Conservation (phyloP, 2,888 invertebrate genomes). For the Scaptomyza caliginosa region DNA sequence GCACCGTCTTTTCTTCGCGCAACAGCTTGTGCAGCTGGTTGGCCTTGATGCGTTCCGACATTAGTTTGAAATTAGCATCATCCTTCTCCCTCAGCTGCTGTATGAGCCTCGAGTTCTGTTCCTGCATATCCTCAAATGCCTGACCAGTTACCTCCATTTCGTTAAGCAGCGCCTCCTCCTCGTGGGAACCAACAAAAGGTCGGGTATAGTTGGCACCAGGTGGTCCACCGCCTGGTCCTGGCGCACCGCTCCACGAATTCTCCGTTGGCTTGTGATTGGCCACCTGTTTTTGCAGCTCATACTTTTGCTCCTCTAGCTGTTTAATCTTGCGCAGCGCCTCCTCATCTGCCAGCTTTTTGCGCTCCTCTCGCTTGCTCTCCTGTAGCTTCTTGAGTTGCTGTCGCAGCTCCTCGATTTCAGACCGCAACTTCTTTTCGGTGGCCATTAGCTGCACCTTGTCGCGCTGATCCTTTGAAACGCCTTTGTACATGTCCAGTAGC, state of each 20-base stretch:
- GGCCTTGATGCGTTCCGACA: slow-evolving; percentile 98
- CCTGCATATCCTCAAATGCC: slow-evolving; percentile 99
- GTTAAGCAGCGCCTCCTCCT: slow-evolving; percentile 97
- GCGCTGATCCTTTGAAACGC: slow-evolving; percentile 97
- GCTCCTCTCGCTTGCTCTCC: slow-evolving; percentile 95
- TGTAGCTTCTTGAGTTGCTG: slow-evolving; percentile 94
- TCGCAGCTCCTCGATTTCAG: slow-evolving; percentile 94
- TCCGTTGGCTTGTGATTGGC: slow-evolving; percentile 90
- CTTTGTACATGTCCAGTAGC: slow-evolving; percentile 97
- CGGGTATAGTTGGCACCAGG: slow-evolving; percentile 85
- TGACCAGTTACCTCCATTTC: slow-evolving; percentile 99
- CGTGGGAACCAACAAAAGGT: slow-evolving; percentile 91
- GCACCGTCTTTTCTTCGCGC: slow-evolving; percentile 96
- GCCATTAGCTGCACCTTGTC: slow-evolving; percentile 99
- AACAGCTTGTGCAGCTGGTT: slow-evolving; percentile 97
- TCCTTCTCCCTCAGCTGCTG: slow-evolving; percentile 98
- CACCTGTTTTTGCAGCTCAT: slow-evolving; percentile 95
- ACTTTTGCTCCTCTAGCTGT: slow-evolving; percentile 96
- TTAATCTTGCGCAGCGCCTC: slow-evolving; percentile 97
- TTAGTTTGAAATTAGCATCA: slow-evolving; percentile 99
- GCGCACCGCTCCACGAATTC: slow-evolving; percentile 75
- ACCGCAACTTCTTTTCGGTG: slow-evolving; percentile 94
- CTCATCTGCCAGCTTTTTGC: slow-evolving; percentile 96
- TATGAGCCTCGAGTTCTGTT: slow-evolving; percentile 97
- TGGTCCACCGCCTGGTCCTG: slow-evolving; percentile 52